These are phyloP conservation scores for Lethenteron reissneri DNA, from an alignment of 2,113 vertebrate species.

Conservation along the genomic window DNA sequence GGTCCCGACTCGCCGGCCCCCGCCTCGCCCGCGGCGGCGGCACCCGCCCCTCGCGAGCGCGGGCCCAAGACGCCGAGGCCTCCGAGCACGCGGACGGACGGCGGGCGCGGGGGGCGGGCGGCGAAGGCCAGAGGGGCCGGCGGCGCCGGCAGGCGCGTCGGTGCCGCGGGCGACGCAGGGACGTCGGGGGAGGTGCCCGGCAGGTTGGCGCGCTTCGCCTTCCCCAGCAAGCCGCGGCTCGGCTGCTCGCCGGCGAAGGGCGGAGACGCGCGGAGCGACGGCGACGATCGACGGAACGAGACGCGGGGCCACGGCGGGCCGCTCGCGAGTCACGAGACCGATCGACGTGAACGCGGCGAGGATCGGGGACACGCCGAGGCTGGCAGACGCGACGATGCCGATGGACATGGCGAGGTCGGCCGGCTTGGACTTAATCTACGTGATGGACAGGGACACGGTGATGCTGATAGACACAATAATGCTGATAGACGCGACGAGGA, in stretches of 20 bases:
- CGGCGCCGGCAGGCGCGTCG: neutral
- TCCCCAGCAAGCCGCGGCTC: too few relatives aligned
- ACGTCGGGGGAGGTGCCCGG: neutral
- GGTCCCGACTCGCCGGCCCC: neutral
- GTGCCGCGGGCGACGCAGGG: neutral
- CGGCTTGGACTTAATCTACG: neutral
- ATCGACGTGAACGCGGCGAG: too few relatives aligned
- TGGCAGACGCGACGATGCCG: neutral
- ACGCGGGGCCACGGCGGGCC: too few relatives aligned
- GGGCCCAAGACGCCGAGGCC: neutral
- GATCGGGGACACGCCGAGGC: too few relatives aligned
- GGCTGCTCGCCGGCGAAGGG: neutral
- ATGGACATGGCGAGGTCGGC: neutral
- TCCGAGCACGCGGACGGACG: neutral
- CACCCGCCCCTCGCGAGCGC: neutral
- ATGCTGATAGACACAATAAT: neutral
- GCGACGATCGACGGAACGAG: neutral
- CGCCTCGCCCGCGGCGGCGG: neutral
- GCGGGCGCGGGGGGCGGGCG: neutral
- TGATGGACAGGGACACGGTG: neutral
- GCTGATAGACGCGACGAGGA: neutral
- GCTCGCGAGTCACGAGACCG: too few relatives aligned
- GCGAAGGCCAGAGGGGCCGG: neutral
- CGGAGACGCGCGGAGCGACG: neutral
- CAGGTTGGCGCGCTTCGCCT: too few relatives aligned